These are phyloP conservation scores for Cetoscarus ocellatus DNA, from an alignment of 2,797 vertebrate species.

Conservation along the genomic window DNA sequence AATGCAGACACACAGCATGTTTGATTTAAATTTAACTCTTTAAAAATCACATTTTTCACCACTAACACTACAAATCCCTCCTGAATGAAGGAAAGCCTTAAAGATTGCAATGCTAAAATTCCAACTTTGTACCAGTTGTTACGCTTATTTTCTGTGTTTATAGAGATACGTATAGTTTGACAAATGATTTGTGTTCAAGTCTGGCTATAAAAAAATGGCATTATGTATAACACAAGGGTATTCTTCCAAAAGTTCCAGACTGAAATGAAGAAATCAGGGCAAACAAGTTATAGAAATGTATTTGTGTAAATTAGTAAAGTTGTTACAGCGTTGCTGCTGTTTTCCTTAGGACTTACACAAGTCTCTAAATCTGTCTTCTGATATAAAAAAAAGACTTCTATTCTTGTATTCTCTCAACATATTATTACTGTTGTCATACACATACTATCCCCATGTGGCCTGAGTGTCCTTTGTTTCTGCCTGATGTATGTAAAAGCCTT, in stretches of 20 bases:
- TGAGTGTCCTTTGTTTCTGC: constrained; percentile 45
- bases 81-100: too few species aligned
- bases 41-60: too few species aligned
- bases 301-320: background rate
- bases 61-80: too few species aligned
- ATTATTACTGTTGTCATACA: constrained; percentile 30
- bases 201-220: background rate
- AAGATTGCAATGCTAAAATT: too few species aligned
- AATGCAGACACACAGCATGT: background rate
- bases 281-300: background rate
- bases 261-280: background rate
- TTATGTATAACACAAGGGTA: background rate
- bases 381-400: background rate
- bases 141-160: too few species aligned
- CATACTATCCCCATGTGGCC: constrained; percentile 25
- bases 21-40: background rate
- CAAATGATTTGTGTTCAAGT: too few species aligned
- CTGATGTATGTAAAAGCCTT: constrained; percentile 43
- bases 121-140: too few species aligned
- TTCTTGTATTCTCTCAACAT: background rate
- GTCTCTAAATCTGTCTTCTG: background rate
- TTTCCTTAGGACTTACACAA: background rate
- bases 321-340: background rate
- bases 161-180: too few species aligned
- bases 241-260: background rate